A percentile compares a stretch with the other conserved stretches of the same genome.
These are phyloP conservation scores for Podargus strigoides DNA, from an alignment of 2,797 vertebrate species.

Conservation along the genomic window DNA sequence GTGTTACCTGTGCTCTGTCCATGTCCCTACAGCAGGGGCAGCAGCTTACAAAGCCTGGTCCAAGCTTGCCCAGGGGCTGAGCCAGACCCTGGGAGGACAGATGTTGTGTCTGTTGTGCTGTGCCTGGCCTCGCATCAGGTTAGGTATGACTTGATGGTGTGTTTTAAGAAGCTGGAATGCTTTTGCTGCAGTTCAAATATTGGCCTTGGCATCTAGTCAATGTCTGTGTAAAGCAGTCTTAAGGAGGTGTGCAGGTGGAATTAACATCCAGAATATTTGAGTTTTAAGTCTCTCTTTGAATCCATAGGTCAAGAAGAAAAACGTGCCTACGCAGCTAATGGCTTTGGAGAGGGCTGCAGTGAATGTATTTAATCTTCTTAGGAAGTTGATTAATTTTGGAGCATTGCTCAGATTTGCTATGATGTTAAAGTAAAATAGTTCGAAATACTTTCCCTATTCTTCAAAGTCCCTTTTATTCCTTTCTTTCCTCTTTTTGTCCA, in stretches of 20 bases:
- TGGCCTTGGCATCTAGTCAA: not conserved
- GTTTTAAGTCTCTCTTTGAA: not conserved
- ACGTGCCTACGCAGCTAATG: rapidly evolving
- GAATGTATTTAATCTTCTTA: not conserved
- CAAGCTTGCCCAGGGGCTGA: not conserved
- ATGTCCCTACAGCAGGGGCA: not conserved
- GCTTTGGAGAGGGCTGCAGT: not conserved
- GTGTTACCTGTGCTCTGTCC: not conserved
- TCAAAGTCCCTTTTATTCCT: not conserved
- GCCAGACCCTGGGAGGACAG: not conserved
- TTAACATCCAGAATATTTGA: not conserved
- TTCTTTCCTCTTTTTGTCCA: not conserved
- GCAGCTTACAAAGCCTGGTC: not conserved
- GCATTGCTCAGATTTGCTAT: not conserved
- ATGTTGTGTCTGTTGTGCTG: no score
- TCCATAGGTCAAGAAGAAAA: not conserved
- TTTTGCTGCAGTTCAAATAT: not conserved
- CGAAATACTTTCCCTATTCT: not conserved
- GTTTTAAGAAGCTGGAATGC: not conserved
- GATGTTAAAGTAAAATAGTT: not conserved
- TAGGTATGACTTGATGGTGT: not conserved
- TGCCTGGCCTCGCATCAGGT: not conserved
- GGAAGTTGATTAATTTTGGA: not conserved
- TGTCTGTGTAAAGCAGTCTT: not conserved
- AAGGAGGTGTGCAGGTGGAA: not conserved